Base-by-base conservation (phyloP, 1,140 invertebrate species). In the Apolygus lucorum region DNA sequence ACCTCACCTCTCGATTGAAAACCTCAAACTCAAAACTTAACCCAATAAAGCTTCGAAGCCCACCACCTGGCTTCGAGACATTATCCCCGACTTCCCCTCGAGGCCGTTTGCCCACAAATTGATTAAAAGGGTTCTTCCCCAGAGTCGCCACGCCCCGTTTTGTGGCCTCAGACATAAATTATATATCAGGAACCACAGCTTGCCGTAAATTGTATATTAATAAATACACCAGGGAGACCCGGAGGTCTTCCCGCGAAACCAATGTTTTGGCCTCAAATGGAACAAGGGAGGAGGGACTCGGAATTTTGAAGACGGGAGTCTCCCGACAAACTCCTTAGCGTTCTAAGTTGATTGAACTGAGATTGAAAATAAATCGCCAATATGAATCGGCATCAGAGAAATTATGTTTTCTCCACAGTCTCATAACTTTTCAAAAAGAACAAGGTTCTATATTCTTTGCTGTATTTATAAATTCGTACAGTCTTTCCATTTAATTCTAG, bases 21-120 rank as follows among this genome's bases (percentile, higher is more conserved):
- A 42, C 4, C 4, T 42, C 34, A 42, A 42, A 42, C 4, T 17
- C 17, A 8, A 17, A 42, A 42, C 34, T 42, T 63, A 63, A 63
- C 62, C 22, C 62, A 63, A 63, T 63, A 63, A 63, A 63, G 27
- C 62, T 63, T 27, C 22, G 62, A 22, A 27, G 27, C 1, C 62
- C 62, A 22, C 62, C 62, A 2, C 21, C 62, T 25, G 21, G 27
- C 62, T 27, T 17, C 21, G 27, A n/a, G 27, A 24, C 27, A 63
- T 63, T 63, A n/a, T 25, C 27, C 21, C 26, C 22, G 22, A 25
- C 14, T 25, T 17, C 62, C 62, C 62, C 62, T 22, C 17, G 21
- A 14, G 62, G 62, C 62, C 62, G 27, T 63, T 63, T 63, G 62
- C 62, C 26, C 62, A 63, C 62, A 63, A 63, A 63, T 63, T 63